Evolutionary conservation across 2,888 invertebrate species (phyloP), one percentile per base, ranked within the genome.

Genomic region (Idaea dimidiata): DNA sequence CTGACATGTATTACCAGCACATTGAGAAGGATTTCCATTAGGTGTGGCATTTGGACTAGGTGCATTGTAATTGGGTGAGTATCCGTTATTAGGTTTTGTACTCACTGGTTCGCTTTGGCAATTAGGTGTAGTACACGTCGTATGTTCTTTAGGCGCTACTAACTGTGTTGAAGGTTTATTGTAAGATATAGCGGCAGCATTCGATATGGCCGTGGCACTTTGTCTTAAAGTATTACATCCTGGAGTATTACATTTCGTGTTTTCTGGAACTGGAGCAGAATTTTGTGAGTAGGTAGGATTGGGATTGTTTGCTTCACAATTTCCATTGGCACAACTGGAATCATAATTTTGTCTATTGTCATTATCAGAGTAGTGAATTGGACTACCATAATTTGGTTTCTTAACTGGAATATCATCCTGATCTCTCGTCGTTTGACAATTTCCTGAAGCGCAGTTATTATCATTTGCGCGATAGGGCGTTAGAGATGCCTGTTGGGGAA

Each of bases 131-230:
- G 67, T 73, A 61, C 81, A 81, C 43, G 74, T 69, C n/a, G 72
- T 61, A 58, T 68, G 79, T 61, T 78, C 62, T 73, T 86, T 86
- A 16, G 90, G 89, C 17, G 83, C 73, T 64, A 81, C 82, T 62
- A 88, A 79, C 67, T 79, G 69, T 62, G 66, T 71, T 31, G 81
- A 70, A n/a, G 89, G 87, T 71, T 76, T 75, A 63, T 72, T 75
- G 54, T 67, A 73, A 32, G 56, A 66, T 75, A 54, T 62, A 62
- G 55, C 63, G 33, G 43, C 43, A 8, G 43, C 43, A 57, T 63
- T 59, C 8, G 62, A 57, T 24, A 56, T 17, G 17, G 59, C 61
- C 18, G 66, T 58, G 57, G 72, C 57, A 59, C 70, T 64, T 59
- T 70, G 67, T 31, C 72, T 72, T 59, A 72, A 72, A 54, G 66